phyloP scores from a whole-genome alignment of 2,797 vertebrate species.

The Ispidina lecontei region DNA sequence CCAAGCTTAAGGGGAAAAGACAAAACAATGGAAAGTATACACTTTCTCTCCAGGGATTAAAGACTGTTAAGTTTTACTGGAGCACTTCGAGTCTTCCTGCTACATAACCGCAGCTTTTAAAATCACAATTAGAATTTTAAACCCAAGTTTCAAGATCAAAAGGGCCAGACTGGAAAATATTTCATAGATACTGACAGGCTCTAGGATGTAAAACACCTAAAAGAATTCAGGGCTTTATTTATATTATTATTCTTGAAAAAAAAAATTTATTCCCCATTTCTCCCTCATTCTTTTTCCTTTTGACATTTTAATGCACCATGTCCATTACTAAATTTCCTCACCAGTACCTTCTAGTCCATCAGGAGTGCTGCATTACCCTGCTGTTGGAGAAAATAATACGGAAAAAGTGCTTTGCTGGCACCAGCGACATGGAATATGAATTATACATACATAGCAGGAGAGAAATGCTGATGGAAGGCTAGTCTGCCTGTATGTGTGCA shows the following conservation, averaged over 20 bases:
- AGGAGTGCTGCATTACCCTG: constrained; percentile 58
- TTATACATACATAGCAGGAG: constrained; percentile 80
- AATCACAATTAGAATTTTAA: constrained; percentile 64
- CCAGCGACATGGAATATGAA: constrained; percentile 81
- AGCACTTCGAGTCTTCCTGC: constrained; percentile 38
- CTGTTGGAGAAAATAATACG: constrained; percentile 58
- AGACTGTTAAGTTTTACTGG: neutral
- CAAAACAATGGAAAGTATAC: constrained; percentile 61
- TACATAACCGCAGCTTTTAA: constrained; percentile 38
- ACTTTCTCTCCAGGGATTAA: constrained; percentile 46
- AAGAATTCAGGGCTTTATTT: constrained; percentile 39
- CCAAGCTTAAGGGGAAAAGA: constrained; percentile 37
- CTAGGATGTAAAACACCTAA: neutral
- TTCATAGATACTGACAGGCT: neutral
- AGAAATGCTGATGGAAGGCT: constrained; percentile 45
- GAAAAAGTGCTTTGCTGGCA: constrained; percentile 81
- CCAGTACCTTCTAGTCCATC: constrained; percentile 64
- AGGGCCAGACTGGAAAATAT: constrained; percentile 31
- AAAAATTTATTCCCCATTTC: constrained; percentile 49
- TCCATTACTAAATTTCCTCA: constrained; percentile 72
- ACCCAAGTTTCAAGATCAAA: constrained; percentile 55
- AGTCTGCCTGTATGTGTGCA: neutral
- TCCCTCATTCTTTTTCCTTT: constrained; percentile 44
- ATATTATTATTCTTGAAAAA: constrained; percentile 42
- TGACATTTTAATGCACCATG: constrained; percentile 70